A percentile compares a stretch with the other conserved stretches of the same genome.
phyloP scores from a whole-genome alignment of 1,140 invertebrate genomes.

The Drosophila sproati region DNA sequence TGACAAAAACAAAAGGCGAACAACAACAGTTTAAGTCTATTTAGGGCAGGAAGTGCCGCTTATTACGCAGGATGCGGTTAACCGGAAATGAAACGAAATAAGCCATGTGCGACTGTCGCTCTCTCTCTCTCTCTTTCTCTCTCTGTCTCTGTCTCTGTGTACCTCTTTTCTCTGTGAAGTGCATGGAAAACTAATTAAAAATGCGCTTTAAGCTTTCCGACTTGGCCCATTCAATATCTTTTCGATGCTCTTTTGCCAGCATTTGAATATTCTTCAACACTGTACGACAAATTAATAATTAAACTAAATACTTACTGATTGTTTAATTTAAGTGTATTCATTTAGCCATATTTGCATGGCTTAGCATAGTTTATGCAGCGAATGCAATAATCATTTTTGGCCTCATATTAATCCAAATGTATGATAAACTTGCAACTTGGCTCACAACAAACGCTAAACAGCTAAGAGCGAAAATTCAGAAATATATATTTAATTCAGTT shows the following conservation, averaged over 20 bases:
- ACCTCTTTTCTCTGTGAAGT: constrained; percentile 26
- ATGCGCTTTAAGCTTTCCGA: constrained; percentile 57
- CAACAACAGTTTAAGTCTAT: constrained; percentile 72
- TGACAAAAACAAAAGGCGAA: constrained; percentile 20
- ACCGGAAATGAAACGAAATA: constrained; percentile 79
- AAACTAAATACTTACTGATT: background rate
- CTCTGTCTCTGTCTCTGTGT: constrained; percentile 11
- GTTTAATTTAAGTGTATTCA: background rate
- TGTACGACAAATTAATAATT: background rate
- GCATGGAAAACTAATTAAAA: constrained; percentile 66
- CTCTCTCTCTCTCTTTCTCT: constrained; percentile 21
- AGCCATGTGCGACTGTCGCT: constrained; percentile 64
- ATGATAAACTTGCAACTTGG: too few relatives aligned
- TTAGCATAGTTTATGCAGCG: too few relatives aligned
- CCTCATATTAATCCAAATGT: too few relatives aligned
- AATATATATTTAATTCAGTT: too few relatives aligned
- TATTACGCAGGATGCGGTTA: constrained; percentile 82
- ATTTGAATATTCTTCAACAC: constrained; percentile 8
- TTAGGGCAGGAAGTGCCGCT: constrained; percentile 73
- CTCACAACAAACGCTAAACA: too few relatives aligned
- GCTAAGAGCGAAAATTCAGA: too few relatives aligned
- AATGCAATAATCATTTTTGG: too few relatives aligned
- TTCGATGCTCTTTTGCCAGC: constrained; percentile 7
- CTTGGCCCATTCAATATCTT: constrained; percentile 30
- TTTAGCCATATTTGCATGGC: too few relatives aligned